A percentile compares a stretch with the other conserved stretches of the same genome.
Evolutionary conservation across 2,888 invertebrate species (phyloP).

Genomic region (Dendrolimus houi): DNA sequence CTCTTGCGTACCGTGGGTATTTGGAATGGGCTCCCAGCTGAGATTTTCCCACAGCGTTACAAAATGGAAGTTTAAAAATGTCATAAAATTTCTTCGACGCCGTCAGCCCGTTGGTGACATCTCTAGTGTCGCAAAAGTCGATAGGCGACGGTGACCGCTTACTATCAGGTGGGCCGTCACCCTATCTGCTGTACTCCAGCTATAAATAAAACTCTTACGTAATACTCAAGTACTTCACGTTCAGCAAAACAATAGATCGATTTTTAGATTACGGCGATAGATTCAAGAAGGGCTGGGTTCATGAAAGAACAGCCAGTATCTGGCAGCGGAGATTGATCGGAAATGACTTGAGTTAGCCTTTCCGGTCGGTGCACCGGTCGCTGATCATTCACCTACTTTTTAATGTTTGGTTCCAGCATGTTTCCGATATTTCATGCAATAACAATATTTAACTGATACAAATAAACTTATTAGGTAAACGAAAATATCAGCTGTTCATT

Average conservation of each 20-base stretch:
- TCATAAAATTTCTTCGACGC: no score
- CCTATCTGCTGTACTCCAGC: background rate
- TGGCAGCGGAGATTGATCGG: conserved; percentile 28
- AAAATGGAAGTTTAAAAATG: no score
- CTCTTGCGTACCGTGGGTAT: no score
- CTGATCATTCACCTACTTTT: conserved; percentile 13
- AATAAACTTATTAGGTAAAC: no score
- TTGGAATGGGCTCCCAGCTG: no score
- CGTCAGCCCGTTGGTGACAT: background rate
- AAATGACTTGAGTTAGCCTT: conserved; percentile 25
- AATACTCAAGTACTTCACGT: no score
- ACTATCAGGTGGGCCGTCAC: background rate
- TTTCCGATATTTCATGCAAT: conserved; percentile 1
- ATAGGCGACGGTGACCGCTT: background rate
- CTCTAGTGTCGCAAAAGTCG: background rate
- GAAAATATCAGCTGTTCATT: no score
- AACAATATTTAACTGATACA: background rate
- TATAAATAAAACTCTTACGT: background rate
- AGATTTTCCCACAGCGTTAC: no score
- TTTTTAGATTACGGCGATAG: no score
- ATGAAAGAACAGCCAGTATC: conserved; percentile 8
- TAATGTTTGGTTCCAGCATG: conserved; percentile 5
- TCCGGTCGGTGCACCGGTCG: conserved; percentile 12
- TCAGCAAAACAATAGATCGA: no score
- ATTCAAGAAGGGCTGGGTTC: background rate